A percentile compares a stretch with the other conserved stretches of the same genome.
These are phyloP conservation scores for Lepidonotus clava DNA, from an alignment of 2,888 invertebrate species.

Conservation along the genomic window DNA sequence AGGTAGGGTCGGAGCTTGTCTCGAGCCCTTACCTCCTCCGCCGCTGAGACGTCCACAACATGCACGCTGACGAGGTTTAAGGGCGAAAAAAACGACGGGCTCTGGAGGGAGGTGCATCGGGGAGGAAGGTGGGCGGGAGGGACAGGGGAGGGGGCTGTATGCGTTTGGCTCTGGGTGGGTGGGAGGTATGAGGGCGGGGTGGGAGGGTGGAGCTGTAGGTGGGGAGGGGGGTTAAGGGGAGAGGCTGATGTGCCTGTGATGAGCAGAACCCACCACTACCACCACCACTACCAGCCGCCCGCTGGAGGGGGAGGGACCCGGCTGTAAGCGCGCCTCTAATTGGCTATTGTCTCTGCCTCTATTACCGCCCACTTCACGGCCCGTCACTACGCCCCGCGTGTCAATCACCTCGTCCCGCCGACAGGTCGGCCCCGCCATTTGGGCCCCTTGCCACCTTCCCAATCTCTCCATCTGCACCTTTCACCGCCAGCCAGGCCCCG, in stretches of 20 bases:
- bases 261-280: constrained; percentile 15
- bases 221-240: not conserved
- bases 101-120: not conserved
- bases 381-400: constrained; percentile 23
- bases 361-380: constrained; percentile 56
- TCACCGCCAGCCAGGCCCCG: no score
- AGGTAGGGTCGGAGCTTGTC: no score
- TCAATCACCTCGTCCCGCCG: constrained; percentile 37
- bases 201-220: no score
- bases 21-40: no score
- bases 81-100: not conserved
- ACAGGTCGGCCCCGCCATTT: not conserved
- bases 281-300: not conserved
- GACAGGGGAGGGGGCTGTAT: no score
- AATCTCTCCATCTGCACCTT: constrained; percentile 18
- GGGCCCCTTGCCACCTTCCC: constrained; percentile 35
- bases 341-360: constrained; percentile 53
- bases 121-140: not conserved
- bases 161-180: no score
- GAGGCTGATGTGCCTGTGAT: constrained; percentile 5
- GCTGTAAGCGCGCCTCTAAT: constrained; percentile 48
- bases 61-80: constrained; percentile 24
- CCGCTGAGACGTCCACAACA: constrained; percentile 8
- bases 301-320: not conserved
- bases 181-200: not conserved